Evolutionary conservation across 2,113 vertebrate species (phyloP).

Genomic region (Stigmatopora nigra): DNA sequence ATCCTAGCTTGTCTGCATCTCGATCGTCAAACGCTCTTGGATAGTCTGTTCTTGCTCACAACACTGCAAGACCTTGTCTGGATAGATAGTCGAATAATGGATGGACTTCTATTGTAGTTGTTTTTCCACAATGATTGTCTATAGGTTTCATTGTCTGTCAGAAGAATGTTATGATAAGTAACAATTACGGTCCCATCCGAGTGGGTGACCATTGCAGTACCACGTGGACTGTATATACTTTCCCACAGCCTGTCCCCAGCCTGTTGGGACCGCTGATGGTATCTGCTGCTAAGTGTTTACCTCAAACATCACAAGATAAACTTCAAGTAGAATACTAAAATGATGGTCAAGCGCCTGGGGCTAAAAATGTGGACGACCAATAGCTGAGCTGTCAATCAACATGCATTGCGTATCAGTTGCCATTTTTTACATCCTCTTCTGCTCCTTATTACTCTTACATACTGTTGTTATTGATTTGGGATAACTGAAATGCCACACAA

Average conservation of each 20-base stretch:
- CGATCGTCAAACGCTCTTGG: too few species aligned
- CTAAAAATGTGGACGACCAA: not conserved
- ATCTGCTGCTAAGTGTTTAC: slow-evolving; percentile 66
- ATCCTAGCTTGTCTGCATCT: too few species aligned
- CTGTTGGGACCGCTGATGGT: slow-evolving; percentile 63
- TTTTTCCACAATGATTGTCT: slow-evolving; percentile 11
- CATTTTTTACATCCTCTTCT: slow-evolving; percentile 15
- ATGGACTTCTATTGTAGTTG: not conserved
- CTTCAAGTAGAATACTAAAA: slow-evolving; percentile 22
- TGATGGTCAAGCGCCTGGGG: slow-evolving; percentile 11
- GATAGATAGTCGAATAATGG: not conserved
- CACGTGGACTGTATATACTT: slow-evolving; percentile 66
- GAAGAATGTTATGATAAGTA: slow-evolving; percentile 61
- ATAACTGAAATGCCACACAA: slow-evolving; percentile 35
- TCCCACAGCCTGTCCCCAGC: slow-evolving; percentile 71
- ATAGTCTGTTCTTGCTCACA: too few species aligned
- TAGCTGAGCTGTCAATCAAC: not conserved
- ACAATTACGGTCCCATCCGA: slow-evolving; percentile 67
- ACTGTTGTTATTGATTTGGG: slow-evolving; percentile 11
- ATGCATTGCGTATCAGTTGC: slow-evolving; percentile 17
- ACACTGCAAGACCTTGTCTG: not conserved
- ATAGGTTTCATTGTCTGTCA: slow-evolving; percentile 39
- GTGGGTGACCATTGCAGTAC: slow-evolving; percentile 48
- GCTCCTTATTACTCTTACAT: not conserved
- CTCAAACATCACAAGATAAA: slow-evolving; percentile 44